Conservation (phyloP, 2,888 invertebrate species). For the Drosophila prostipennis region DNA sequence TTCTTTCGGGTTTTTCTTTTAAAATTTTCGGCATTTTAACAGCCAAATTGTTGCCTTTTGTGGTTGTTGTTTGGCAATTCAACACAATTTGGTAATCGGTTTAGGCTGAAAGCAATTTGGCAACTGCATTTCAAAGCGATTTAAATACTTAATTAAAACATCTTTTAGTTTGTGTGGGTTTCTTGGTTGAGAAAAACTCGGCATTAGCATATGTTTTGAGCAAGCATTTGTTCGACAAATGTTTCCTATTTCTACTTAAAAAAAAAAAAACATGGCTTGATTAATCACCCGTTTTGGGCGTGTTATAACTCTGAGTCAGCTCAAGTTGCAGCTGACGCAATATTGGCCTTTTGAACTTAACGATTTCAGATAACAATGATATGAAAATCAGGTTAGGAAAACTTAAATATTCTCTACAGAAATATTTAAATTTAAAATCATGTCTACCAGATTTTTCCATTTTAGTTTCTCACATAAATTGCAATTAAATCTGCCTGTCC, state of each 20-base stretch:
- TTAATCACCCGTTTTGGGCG: conserved; percentile 33
- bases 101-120: conserved; percentile 31
- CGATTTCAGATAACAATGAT: background rate
- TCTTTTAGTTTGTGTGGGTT: conserved; percentile 19
- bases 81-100: conserved; percentile 29
- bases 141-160: conserved; percentile 32
- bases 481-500: conserved; percentile 19
- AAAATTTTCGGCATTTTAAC: conserved; percentile 24
- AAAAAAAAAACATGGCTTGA: conserved; percentile 5
- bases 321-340: conserved; percentile 29
- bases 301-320: conserved; percentile 26
- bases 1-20: conserved; percentile 19
- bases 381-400: background rate
- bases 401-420: background rate
- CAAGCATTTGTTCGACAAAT: conserved; percentile 27
- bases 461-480: conserved; percentile 29
- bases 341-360: conserved; percentile 10
- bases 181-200: conserved; percentile 1
- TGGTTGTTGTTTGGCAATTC: conserved; percentile 26
- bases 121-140: conserved; percentile 29
- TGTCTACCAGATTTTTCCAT: no score
- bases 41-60: conserved; percentile 27
- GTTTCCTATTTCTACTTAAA: conserved; percentile 5
- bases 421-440: conserved; percentile 14
- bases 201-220: conserved; percentile 37